Base-by-base conservation (phyloP, 2,113 vertebrate species). In the Heterotis niloticus region DNA sequence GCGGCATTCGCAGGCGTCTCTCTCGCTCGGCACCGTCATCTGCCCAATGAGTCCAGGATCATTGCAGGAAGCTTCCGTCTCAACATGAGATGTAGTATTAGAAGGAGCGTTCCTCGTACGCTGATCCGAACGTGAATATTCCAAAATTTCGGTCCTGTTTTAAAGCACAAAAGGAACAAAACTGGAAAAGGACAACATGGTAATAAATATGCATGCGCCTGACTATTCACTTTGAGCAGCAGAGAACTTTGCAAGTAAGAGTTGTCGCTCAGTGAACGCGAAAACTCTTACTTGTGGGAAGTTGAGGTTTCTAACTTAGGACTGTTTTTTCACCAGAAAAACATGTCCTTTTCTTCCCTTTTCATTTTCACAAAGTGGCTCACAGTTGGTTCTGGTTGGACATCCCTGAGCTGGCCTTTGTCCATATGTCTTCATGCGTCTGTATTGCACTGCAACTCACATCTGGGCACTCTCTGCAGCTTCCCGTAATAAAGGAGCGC, bases 141-240 rank as follows among this genome's bases (percentile, higher is more conserved):
- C 78, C 57, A 16, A 67, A 60, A 10, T 64, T 5, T 57, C 34
- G 74, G 70, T n/a, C 51, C 18, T 59, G 74, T 79, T 74, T 72
- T 26, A 59, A 26, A 65, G 34, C 60, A 79, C 57, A 79, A 80
- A 57, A 70, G 18, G 72, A 72, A 44, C 64, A 67, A 59, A 57
- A 67, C 51, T 65, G 52, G 64, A 44, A 80, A 75, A 74, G 57
- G 29, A 60, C 74, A 14, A 18, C 78, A 56, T 57, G 74, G 28
- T 80, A 18, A 75, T 75, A 75, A 59, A 80, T 78, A 78, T 78
- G 67, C 57, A 71, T 78, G 28, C 10, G 4, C 7, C 18, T 59
- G 77, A 71, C 71, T 72, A 18, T 71, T 28, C 68, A 52, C 12
- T 24, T 57, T 14, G 44, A 0, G n/a, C n/a, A 57, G 75, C 71